Conservation (phyloP, 2,888 invertebrate species). For the Hipparchia sbordonii region DNA sequence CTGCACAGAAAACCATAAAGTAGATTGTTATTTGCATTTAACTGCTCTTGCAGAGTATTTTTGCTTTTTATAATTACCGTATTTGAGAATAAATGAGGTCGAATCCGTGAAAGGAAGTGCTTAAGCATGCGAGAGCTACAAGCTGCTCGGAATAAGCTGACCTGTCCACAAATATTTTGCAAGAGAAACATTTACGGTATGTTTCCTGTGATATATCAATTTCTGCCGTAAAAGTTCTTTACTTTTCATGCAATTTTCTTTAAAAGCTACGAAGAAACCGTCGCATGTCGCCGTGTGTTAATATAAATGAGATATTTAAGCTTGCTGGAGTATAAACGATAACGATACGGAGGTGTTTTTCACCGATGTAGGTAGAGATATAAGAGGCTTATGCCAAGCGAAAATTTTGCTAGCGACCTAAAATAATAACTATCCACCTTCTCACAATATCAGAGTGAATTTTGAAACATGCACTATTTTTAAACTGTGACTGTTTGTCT, state of each 20-base stretch:
- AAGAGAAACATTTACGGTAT: neutral
- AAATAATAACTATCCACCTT: neutral
- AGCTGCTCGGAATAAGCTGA: neutral
- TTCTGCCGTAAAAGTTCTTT: neutral
- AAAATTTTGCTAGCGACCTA: slow-evolving; percentile 1
- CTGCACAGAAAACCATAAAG: too few species aligned
- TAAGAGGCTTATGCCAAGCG: neutral
- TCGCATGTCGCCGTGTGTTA: slow-evolving; percentile 5
- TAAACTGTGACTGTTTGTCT: too few species aligned
- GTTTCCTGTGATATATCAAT: neutral
- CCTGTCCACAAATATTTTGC: neutral
- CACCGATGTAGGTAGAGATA: neutral
- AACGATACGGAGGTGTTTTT: slow-evolving; percentile 1
- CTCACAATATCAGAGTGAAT: neutral
- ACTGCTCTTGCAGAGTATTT: too few species aligned
- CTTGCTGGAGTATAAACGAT: slow-evolving; percentile 3
- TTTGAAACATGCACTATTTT: too few species aligned
- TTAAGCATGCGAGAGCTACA: neutral
- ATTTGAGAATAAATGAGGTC: too few species aligned
- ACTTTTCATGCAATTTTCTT: slow-evolving; percentile 19
- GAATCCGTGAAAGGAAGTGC: too few species aligned
- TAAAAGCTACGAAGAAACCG: slow-evolving; percentile 3
- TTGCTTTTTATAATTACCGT: too few species aligned
- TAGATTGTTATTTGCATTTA: too few species aligned
- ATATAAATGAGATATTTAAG: slow-evolving; percentile 16